Conservation (phyloP, 2,113 vertebrate genomes). For the Silurus glanis region DNA sequence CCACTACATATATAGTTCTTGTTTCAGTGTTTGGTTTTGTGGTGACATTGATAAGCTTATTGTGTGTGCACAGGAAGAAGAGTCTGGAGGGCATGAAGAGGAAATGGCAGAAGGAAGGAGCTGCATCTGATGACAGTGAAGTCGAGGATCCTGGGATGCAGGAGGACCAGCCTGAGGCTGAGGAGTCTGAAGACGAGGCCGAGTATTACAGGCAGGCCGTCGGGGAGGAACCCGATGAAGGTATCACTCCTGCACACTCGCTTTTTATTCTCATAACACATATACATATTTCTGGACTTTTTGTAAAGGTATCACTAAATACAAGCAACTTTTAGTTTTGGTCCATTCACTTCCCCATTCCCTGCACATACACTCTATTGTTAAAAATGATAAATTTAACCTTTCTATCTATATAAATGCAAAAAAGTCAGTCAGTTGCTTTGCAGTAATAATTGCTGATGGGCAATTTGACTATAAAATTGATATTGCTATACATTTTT, state of each 20-base stretch:
- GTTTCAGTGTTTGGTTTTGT: neutral
- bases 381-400: neutral
- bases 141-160: conserved; percentile 82
- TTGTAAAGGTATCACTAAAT: neutral
- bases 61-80: conserved; percentile 70
- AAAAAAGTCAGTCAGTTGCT: neutral
- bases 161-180: conserved; percentile 47
- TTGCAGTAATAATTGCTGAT: neutral
- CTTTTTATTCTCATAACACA: neutral
- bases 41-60: neutral
- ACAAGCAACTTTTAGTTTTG: neutral
- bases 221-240: conserved; percentile 85
- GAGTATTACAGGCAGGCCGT: conserved; percentile 90
- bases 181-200: conserved; percentile 79
- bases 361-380: neutral
- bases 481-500: neutral
- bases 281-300: neutral
- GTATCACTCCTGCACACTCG: conserved; percentile 72
- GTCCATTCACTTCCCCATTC: neutral
- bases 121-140: conserved; percentile 70
- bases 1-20: neutral
- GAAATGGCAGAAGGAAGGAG: conserved; percentile 47
- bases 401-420: neutral
- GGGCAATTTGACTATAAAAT: neutral
- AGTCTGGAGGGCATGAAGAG: conserved; percentile 84